Evolutionary conservation across 37 sponge, comb jelly and placozoan species (phyloP).

Genomic region (Cladorhizidae sp.): DNA sequence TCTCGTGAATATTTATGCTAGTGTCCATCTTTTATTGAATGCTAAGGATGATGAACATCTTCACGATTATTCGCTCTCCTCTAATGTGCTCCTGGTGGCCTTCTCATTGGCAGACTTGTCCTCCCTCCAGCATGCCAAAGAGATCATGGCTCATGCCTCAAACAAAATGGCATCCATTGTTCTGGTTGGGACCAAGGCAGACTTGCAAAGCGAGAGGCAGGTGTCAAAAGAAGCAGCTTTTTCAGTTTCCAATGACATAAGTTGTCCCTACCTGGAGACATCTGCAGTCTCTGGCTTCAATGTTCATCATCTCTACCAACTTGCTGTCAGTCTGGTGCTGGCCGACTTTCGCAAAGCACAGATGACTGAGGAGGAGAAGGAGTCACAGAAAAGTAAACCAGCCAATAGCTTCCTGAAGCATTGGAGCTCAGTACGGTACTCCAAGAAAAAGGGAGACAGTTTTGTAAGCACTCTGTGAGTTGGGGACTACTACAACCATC

Average conservation of each 20-base stretch:
- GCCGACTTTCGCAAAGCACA: no score
- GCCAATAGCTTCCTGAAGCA: no score
- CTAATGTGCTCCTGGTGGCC: slow-evolving; percentile 32
- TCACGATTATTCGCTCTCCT: slow-evolving; percentile 10
- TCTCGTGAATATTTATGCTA: background rate
- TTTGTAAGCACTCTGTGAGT: no score
- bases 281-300: slow-evolving; percentile 27
- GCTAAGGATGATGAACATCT: slow-evolving; percentile 9
- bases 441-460: no score
- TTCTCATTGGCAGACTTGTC: slow-evolving; percentile 38
- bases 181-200: slow-evolving; percentile 51
- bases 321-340: background rate
- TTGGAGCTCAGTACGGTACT: no score
- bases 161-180: background rate
- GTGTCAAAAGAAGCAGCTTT: slow-evolving; percentile 20
- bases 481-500: no score
- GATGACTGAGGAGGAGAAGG: no score
- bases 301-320: background rate
- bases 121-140: slow-evolving; percentile 8
- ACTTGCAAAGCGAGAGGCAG: slow-evolving; percentile 15
- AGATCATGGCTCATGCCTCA: background rate
- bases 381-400: no score
- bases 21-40: background rate
- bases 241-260: slow-evolving; percentile 9
- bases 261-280: slow-evolving; percentile 49